A percentile compares a stretch with the other conserved stretches of the same genome.
Evolutionary conservation across 2,888 invertebrate genomes (phyloP).

Genomic region (Phrixothrix hirtus): DNA sequence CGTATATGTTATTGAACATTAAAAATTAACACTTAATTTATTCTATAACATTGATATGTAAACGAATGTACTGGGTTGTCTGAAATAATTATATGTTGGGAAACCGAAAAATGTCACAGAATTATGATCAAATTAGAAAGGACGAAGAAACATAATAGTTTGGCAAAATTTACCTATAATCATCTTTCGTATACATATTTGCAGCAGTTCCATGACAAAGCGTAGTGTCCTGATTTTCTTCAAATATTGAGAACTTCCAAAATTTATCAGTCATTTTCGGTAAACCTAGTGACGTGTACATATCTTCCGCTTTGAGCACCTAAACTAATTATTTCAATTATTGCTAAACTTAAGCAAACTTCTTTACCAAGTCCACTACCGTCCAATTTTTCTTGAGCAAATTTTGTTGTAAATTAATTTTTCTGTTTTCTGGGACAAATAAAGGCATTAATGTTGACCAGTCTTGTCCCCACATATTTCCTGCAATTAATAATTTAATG

Average conservation of each 20-base stretch:
- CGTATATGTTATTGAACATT: too few relatives aligned
- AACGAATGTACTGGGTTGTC: too few relatives aligned
- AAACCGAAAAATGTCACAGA: too few relatives aligned
- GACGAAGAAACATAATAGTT: too few relatives aligned
- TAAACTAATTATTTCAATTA: slow-evolving; percentile 42
- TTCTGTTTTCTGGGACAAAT: slow-evolving; percentile 57
- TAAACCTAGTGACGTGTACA: slow-evolving; percentile 67
- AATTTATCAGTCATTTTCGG: slow-evolving; percentile 65
- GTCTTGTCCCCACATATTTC: slow-evolving; percentile 72
- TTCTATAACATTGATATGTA: too few relatives aligned
- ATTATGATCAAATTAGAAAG: too few relatives aligned
- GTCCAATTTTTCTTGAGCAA: slow-evolving; percentile 62
- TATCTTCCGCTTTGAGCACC: slow-evolving; percentile 67
- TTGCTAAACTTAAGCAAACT: too few relatives aligned
- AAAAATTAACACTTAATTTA: too few relatives aligned
- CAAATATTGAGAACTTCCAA: slow-evolving; percentile 65
- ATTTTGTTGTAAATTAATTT: slow-evolving; percentile 58
- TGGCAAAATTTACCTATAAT: slow-evolving; percentile 63
- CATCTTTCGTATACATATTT: slow-evolving; percentile 68
- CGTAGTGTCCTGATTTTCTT: slow-evolving; percentile 48
- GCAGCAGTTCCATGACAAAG: slow-evolving; percentile 75
- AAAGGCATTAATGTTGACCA: slow-evolving; percentile 66
- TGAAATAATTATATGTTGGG: too few relatives aligned
- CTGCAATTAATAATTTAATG: slow-evolving; percentile 47
- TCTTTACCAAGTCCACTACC: slow-evolving; percentile 63